phyloP scores from a whole-genome alignment of 1,140 invertebrate species.

The Listronotus bonariensis region DNA sequence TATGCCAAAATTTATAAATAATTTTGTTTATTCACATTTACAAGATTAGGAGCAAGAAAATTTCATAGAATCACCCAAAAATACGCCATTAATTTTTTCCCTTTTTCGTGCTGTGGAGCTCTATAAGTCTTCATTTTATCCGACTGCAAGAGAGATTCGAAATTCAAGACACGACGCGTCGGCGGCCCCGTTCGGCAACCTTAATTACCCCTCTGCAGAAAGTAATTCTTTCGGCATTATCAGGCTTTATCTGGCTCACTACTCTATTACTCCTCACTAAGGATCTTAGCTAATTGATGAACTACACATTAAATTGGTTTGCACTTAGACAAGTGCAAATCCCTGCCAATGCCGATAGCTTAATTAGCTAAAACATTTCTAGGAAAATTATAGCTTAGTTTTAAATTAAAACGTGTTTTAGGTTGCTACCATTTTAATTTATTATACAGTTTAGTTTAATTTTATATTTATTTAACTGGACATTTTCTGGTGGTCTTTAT shows the following conservation, averaged over 20 bases:
- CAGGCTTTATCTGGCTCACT: constrained; percentile 20
- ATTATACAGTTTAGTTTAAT: too few species aligned
- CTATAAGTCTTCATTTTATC: constrained; percentile 40
- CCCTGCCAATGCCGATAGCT: too few species aligned
- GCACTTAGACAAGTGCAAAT: constrained; percentile 33
- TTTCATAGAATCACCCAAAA: neutral
- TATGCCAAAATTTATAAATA: too few species aligned
- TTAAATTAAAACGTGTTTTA: too few species aligned
- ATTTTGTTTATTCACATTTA: too few species aligned
- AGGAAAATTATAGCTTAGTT: too few species aligned
- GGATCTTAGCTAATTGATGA: constrained; percentile 44
- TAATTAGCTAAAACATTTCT: too few species aligned
- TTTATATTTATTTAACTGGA: too few species aligned
- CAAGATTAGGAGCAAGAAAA: too few species aligned
- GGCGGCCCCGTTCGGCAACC: constrained; percentile 8
- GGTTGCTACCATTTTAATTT: too few species aligned
- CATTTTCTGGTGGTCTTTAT: too few species aligned
- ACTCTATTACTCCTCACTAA: constrained; percentile 39
- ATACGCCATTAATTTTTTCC: constrained; percentile 29
- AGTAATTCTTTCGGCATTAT: constrained; percentile 35
- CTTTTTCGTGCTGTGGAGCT: constrained; percentile 12
- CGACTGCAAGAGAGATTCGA: constrained; percentile 15
- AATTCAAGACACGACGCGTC: constrained; percentile 31
- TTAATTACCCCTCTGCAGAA: constrained; percentile 33
- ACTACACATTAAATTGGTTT: constrained; percentile 41